Evolutionary conservation across 2,888 invertebrate genomes (phyloP).

Genomic region (Ochropleura plecta): DNA sequence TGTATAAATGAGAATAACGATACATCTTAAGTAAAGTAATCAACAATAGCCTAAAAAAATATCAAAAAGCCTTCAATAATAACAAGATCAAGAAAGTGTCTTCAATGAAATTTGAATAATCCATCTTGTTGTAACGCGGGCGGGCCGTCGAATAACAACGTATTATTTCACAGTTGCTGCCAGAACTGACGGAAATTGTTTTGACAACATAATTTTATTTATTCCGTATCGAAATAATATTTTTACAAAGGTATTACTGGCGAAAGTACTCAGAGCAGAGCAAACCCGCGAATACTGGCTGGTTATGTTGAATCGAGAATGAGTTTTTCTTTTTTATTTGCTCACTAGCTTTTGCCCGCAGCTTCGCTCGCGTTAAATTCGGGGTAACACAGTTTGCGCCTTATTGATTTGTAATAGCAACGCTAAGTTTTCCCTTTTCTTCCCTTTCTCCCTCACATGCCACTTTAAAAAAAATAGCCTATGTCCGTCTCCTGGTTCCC

Average conservation of each 20-base stretch:
- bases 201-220: constrained; percentile 29
- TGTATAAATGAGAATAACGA: not conserved
- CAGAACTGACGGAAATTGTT: constrained; percentile 25
- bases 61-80: constrained; percentile 32
- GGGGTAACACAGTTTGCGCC: too few species aligned
- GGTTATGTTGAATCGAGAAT: not conserved
- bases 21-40: not conserved
- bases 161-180: constrained; percentile 37
- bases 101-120: constrained; percentile 48
- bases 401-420: too few species aligned
- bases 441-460: too few species aligned
- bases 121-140: constrained; percentile 20
- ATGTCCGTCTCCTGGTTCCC: too few species aligned
- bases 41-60: constrained; percentile 33
- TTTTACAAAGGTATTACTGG: not conserved
- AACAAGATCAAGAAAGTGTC: constrained; percentile 34
- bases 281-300: not conserved
- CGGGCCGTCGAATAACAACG: constrained; percentile 13
- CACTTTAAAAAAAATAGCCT: too few species aligned
- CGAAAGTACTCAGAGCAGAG: not conserved
- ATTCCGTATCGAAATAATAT: not conserved
- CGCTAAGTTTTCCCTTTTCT: too few species aligned
- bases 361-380: too few species aligned
- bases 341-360: too few species aligned
- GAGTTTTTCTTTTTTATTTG: not conserved